These are phyloP conservation scores for Polia nebulosa DNA, from an alignment of 2,888 invertebrate species.

Conservation along the genomic window DNA sequence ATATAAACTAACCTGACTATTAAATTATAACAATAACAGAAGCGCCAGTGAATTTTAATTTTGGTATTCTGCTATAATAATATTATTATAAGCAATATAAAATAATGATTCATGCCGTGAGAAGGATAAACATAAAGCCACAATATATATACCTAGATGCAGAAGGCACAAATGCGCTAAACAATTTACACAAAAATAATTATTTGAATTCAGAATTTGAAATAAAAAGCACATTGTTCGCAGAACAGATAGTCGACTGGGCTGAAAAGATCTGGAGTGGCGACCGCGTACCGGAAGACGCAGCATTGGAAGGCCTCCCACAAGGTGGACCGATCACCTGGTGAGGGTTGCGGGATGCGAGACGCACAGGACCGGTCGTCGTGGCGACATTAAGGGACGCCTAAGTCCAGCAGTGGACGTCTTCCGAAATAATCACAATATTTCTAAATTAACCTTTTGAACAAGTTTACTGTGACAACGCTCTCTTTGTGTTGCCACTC, in stretches of 20 bases:
- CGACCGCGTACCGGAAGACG: no score
- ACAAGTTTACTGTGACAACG: neutral
- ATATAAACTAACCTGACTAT: slow-evolving; percentile 10
- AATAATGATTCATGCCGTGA: slow-evolving; percentile 23
- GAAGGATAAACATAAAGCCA: slow-evolving; percentile 1
- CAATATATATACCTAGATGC: neutral
- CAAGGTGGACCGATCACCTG: no score
- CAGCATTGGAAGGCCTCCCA: no score
- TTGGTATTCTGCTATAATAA: neutral
- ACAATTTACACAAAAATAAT: no score
- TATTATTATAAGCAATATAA: slow-evolving; percentile 14
- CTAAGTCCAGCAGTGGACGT: no score
- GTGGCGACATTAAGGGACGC: neutral
- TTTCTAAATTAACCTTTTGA: slow-evolving; percentile 10
- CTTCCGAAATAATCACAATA: neutral
- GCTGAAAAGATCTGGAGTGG: no score
- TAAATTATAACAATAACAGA: slow-evolving; percentile 31
- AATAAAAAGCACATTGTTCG: no score
- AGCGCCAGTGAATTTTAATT: neutral
- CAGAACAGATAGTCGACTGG: no score
- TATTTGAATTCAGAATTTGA: no score
- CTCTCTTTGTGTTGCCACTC: slow-evolving; percentile 46
- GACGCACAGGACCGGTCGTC: neutral
- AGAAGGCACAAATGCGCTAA: slow-evolving; percentile 5
- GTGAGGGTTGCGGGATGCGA: neutral